Percentiles rank a stretch among this genome's conserved stretches.
phyloP scores from a whole-genome alignment of 2,888 invertebrate species.

The Schizaphis graminum region DNA sequence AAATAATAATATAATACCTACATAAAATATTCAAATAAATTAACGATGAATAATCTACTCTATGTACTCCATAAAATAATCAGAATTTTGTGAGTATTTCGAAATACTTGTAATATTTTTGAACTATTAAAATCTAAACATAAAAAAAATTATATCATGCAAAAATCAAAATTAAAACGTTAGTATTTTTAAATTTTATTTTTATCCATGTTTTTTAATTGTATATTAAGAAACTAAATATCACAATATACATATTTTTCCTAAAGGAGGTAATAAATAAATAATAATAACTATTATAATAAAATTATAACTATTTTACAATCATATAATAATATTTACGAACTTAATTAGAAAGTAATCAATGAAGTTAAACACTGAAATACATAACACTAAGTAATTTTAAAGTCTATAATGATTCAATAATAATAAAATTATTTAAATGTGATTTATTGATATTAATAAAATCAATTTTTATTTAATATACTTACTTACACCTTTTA shows the following conservation, averaged over 20 bases:
- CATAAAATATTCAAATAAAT: neutral
- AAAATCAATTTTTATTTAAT: neutral
- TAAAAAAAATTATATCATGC: neutral
- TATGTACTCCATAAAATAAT: neutral
- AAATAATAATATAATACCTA: neutral
- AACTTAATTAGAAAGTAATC: neutral
- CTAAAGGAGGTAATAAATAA: neutral
- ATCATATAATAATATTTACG: neutral
- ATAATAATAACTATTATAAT: neutral
- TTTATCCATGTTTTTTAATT: neutral
- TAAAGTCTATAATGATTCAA: neutral
- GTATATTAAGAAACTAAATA: neutral
- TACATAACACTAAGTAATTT: neutral
- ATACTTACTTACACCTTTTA: neutral
- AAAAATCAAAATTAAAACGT: neutral
- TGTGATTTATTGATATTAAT: neutral
- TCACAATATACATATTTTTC: neutral
- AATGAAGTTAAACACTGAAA: neutral
- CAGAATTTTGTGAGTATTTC: neutral
- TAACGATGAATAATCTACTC: neutral
- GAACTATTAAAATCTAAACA: neutral
- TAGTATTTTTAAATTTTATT: neutral
- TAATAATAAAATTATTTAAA: neutral
- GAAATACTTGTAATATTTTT: neutral
- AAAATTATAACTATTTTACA: neutral